Evolutionary conservation across 1,140 invertebrate species (phyloP).

Genomic region (Medauroidea extradentata): DNA sequence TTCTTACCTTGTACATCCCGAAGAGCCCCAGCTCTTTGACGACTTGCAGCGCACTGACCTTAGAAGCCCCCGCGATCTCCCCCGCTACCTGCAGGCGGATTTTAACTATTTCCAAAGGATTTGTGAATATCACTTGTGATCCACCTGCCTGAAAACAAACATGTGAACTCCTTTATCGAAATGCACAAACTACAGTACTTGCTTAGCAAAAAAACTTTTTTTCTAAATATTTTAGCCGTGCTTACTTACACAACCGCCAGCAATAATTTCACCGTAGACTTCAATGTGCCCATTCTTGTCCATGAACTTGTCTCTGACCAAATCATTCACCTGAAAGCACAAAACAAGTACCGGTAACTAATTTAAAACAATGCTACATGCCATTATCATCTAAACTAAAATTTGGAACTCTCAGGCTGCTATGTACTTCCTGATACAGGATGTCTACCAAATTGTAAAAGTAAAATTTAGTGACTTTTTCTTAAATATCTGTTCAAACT

Average conservation of each 20-base stretch:
- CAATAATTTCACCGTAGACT: conserved; percentile 79
- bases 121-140: conserved; percentile 95
- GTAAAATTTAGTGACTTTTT: no score
- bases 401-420: no score
- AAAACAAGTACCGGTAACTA: no score
- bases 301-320: conserved; percentile 91
- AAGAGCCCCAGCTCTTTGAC: conserved; percentile 90
- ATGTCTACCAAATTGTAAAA: no score
- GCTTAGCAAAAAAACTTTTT: no score
- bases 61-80: conserved; percentile 79
- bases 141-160: conserved; percentile 67
- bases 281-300: conserved; percentile 84
- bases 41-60: conserved; percentile 79
- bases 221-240: conserved; percentile 7
- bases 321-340: conserved; percentile 74
- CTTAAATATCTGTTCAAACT: neutral
- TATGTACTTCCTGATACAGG: conserved; percentile 8
- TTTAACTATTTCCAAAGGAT: conserved; percentile 98
- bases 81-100: conserved; percentile 98
- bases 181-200: no score
- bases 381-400: no score
- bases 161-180: no score
- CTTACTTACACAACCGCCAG: conserved; percentile 87
- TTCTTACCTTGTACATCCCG: conserved; percentile 86
- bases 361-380: no score